Conservation (phyloP, 1,140 invertebrate genomes). For the Chymomyza costata region DNA sequence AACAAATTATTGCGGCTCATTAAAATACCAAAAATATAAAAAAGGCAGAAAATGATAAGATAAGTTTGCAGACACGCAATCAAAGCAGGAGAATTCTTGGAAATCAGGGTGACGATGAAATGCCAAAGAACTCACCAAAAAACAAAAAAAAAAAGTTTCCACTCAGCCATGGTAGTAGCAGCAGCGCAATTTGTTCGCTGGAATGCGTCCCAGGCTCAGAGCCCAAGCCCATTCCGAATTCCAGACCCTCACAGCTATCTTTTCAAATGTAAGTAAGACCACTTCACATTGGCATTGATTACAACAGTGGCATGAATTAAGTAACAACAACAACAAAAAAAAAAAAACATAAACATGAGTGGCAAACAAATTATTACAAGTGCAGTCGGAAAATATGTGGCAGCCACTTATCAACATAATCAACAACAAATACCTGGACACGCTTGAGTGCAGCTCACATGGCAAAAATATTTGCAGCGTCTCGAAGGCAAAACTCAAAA, state of each 20-base stretch:
- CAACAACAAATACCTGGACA: conserved; percentile 71
- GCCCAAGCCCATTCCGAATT: conserved; percentile 42
- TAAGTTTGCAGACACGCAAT: conserved; percentile 27
- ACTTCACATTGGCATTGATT: conserved; percentile 59
- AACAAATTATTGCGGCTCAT: no score
- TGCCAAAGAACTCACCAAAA: not conserved
- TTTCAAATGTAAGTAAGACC: conserved; percentile 2
- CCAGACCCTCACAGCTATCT: not conserved
- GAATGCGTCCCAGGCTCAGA: conserved; percentile 40
- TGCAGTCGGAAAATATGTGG: conserved; percentile 67
- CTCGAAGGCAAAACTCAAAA: conserved; percentile 20
- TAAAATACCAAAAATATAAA: conserved; percentile 55
- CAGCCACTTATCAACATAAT: conserved; percentile 68
- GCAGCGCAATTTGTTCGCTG: not conserved
- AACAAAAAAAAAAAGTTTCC: not conserved
- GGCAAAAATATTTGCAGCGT: conserved; percentile 23
- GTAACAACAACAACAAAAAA: conserved; percentile 7
- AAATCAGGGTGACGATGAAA: conserved; percentile 41
- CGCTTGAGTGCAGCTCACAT: conserved; percentile 50
- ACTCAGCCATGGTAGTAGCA: not conserved
- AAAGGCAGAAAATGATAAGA: not conserved
- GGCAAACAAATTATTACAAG: conserved; percentile 72
- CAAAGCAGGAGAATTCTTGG: conserved; percentile 42
- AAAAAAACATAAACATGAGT: conserved; percentile 44
- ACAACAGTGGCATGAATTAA: conserved; percentile 18